Evolutionary conservation across 2,113 vertebrate species (phyloP).

Genomic region (Salvelinus namaycush): DNA sequence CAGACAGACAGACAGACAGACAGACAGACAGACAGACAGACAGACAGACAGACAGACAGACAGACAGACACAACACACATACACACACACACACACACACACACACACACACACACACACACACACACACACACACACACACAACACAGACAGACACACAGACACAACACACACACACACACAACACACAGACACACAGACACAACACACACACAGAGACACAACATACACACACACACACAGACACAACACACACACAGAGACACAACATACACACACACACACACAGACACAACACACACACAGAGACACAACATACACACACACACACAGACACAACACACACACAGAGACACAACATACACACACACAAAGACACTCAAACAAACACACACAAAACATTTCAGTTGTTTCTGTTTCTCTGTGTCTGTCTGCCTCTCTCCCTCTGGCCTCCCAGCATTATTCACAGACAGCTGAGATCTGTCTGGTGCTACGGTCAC

Average conservation of each 20-base stretch:
- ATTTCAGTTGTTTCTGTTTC: slow-evolving; percentile 36
- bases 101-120: slow-evolving; percentile 5
- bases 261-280: too few relatives aligned
- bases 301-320: not conserved
- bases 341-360: slow-evolving; percentile 5
- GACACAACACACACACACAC: slow-evolving; percentile 3
- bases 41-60: not conserved
- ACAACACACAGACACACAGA: not conserved
- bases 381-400: slow-evolving; percentile 4
- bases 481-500: slow-evolving; percentile 25
- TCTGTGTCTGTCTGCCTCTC: slow-evolving; percentile 43
- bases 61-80: not conserved
- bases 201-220: slow-evolving; percentile 4
- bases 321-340: not conserved
- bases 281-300: slow-evolving; percentile 7
- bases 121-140: not conserved
- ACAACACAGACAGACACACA: not conserved
- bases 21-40: too few relatives aligned
- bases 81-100: not conserved
- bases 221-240: not conserved
- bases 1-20: not conserved
- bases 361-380: not conserved
- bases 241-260: not conserved
- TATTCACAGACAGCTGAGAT: slow-evolving; percentile 39
- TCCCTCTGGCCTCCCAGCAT: slow-evolving; percentile 44